These are phyloP conservation scores for Pteropus alecto DNA, from an alignment of 2,113 vertebrate species.

Conservation along the genomic window DNA sequence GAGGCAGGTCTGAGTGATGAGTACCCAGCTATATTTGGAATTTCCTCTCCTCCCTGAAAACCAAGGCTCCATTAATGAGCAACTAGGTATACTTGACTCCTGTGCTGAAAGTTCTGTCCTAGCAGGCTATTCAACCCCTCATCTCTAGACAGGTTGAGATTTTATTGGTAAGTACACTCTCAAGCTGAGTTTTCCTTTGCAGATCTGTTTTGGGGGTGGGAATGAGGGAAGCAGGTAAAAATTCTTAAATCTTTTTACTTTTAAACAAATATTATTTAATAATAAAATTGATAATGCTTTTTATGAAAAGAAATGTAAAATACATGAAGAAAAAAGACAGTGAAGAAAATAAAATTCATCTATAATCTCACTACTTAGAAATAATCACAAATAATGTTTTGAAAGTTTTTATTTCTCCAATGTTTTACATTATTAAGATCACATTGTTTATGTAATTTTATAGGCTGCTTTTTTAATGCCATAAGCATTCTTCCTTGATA, in stretches of 20 bases:
- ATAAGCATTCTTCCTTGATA: neutral
- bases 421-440: constrained; percentile 25
- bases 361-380: neutral
- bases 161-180: neutral
- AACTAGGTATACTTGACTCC: neutral
- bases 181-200: neutral
- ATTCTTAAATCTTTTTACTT: constrained; percentile 15
- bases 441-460: neutral
- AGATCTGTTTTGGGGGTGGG: neutral
- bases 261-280: neutral
- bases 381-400: neutral
- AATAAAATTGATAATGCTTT: neutral
- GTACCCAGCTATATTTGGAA: neutral
- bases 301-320: neutral
- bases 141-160: neutral
- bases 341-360: constrained; percentile 35
- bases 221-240: neutral
- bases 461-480: neutral
- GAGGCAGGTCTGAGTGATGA: neutral
- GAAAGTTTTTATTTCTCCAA: neutral
- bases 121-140: neutral
- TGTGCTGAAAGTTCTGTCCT: neutral
- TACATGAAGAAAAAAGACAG: neutral
- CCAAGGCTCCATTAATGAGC: neutral
- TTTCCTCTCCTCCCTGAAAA: neutral